Base-by-base conservation (phyloP, 2,888 invertebrate genomes). In the Zaprionus bogoriensis region DNA sequence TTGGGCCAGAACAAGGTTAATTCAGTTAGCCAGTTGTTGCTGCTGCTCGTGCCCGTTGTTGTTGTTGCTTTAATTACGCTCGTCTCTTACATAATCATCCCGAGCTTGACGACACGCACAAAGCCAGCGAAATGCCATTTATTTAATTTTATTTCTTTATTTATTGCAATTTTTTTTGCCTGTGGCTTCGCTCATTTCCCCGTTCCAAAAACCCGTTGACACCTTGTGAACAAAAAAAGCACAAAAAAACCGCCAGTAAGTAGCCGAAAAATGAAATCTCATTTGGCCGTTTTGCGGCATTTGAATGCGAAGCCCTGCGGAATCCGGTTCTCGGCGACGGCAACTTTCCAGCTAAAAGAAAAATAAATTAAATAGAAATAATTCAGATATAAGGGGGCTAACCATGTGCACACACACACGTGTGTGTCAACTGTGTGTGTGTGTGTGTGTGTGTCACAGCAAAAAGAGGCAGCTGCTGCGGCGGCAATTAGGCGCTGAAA, bases 1-100 rank as follows among this genome's bases (percentile, higher is more conserved):
- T 74, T 70, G 70, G 67, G 72, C 73, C 59, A 76, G 80, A 80
- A 84, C 83, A 83, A 83, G 83, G 84, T 83, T 81, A 83, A 84
- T 84, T 83, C 76, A 80, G 82, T 77, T 84, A 73, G 76, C 77
- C 74, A 79, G n/a, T 65, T 77, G 70, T 78, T 63, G 59, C 30
- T 38, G 27, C 27, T 59, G 38, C 25, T 39, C 20, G 30, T 55
- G 36, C 22, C 65, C 65, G 47, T 30, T 48, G 36, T 41, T 63
- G 52, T 42, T 61, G 50, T 60, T 58, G 64, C 58, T 70, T 77
- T 80, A 78, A 77, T 84, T 84, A 77, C 77, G 74, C 80, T 69
- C 48, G 57, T 14, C 48, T 14, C 48, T 82, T 84, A 70, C 76
- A 77, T 77, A 71, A 81, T 73, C 67, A 72, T 78, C 69, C 64